Conservation (phyloP, 2,797 vertebrate genomes). For the Poecilia gillii region DNA sequence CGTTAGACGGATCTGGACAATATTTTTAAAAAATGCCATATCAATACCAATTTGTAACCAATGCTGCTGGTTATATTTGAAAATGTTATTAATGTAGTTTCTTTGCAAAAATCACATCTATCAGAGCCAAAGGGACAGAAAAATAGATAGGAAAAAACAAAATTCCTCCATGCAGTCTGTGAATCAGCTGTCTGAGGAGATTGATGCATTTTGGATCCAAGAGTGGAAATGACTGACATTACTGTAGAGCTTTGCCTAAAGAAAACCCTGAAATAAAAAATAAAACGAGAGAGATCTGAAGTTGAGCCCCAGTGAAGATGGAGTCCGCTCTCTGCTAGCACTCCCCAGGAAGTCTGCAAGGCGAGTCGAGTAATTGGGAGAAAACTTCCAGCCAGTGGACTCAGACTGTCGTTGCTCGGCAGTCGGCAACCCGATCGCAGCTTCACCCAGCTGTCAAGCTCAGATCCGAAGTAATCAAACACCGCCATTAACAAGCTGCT, state of each 20-base stretch:
- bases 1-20: background rate
- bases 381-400: conserved; percentile 47
- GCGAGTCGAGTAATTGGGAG: conserved; percentile 57
- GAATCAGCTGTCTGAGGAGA: background rate
- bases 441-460: conserved; percentile 44
- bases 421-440: conserved; percentile 49
- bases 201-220: conserved; percentile 1
- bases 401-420: conserved; percentile 39
- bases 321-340: background rate
- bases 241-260: background rate
- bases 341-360: background rate
- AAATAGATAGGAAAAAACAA: background rate
- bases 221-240: background rate
- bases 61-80: background rate
- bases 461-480: conserved; percentile 42
- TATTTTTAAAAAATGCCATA: too few species aligned
- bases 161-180: background rate
- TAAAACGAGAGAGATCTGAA: background rate
- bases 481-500: conserved; percentile 43
- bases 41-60: background rate
- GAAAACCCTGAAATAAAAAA: background rate
- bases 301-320: background rate
- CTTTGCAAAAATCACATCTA: background rate
- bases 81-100: background rate
- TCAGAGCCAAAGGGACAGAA: background rate